Percentiles rank a stretch among this genome's conserved stretches.
phyloP scores from a whole-genome alignment of 2,888 invertebrate species.

The Cephalotes varians region DNA sequence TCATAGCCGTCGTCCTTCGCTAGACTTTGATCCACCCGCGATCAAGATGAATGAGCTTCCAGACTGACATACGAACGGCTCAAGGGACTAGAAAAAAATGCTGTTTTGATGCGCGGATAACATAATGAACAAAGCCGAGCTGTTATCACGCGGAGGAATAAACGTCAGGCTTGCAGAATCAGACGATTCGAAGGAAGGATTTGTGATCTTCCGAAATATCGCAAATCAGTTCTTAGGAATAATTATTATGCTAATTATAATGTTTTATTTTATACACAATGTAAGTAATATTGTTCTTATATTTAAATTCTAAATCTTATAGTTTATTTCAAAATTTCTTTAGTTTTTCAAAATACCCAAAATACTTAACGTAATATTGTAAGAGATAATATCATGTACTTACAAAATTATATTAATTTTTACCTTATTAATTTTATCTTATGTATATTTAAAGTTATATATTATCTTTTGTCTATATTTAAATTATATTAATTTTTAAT shows the following conservation, averaged over 20 bases:
- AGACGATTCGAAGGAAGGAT: too few species aligned
- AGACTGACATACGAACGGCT: constrained; percentile 12
- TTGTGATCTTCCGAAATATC: background rate
- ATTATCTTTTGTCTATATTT: background rate
- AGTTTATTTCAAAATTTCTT: background rate
- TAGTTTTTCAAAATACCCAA: background rate
- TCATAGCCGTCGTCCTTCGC: constrained; percentile 67
- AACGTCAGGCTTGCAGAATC: background rate
- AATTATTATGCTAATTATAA: background rate
- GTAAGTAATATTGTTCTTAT: background rate
- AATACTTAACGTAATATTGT: background rate
- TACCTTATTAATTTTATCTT: background rate
- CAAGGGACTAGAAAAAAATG: background rate
- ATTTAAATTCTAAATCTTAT: background rate
- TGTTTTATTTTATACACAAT: background rate
- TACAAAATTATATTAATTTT: background rate
- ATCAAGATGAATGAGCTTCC: constrained; percentile 39
- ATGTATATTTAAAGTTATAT: background rate
- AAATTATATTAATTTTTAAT: background rate
- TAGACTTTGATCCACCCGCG: constrained; percentile 58
- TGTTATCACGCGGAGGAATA: background rate
- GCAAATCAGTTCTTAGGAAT: background rate
- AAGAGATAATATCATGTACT: background rate
- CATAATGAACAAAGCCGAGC: background rate
- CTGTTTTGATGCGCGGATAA: background rate